Percentiles rank a stretch among this genome's conserved stretches.
Evolutionary conservation across 2,888 invertebrate genomes (phyloP).

Genomic region (Noctua janthina): DNA sequence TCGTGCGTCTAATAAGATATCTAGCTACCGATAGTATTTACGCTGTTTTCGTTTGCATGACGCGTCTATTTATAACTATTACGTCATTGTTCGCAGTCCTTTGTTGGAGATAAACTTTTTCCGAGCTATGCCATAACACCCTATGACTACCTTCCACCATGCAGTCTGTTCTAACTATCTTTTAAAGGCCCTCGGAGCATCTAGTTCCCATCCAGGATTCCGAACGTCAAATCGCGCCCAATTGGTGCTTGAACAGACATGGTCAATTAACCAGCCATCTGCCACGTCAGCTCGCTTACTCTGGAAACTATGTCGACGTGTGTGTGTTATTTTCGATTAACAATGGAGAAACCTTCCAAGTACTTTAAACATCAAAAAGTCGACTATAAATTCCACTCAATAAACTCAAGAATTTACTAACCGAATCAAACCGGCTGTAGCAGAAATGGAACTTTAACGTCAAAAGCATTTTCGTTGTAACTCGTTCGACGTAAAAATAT

Average conservation of each 20-base stretch:
- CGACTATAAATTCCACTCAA: neutral
- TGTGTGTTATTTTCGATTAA: neutral
- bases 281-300: neutral
- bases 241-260: neutral
- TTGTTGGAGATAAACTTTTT: too few species aligned
- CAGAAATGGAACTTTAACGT: constrained; percentile 17
- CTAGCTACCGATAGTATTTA: too few species aligned
- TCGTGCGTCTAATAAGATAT: too few species aligned
- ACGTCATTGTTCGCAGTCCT: too few species aligned
- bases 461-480: constrained; percentile 48
- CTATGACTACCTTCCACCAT: neutral
- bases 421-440: constrained; percentile 13
- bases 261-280: neutral
- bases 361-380: neutral
- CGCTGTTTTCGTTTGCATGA: too few species aligned
- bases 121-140: neutral
- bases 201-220: neutral
- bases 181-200: neutral
- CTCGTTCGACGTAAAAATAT: constrained; percentile 40
- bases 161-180: neutral
- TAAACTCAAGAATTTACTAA: constrained; percentile 30
- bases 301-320: neutral
- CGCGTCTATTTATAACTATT: too few species aligned
- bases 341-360: neutral
- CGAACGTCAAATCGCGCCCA: neutral